phyloP scores from a whole-genome alignment of 1,140 invertebrate species.

The Temnothorax longispinosus region DNA sequence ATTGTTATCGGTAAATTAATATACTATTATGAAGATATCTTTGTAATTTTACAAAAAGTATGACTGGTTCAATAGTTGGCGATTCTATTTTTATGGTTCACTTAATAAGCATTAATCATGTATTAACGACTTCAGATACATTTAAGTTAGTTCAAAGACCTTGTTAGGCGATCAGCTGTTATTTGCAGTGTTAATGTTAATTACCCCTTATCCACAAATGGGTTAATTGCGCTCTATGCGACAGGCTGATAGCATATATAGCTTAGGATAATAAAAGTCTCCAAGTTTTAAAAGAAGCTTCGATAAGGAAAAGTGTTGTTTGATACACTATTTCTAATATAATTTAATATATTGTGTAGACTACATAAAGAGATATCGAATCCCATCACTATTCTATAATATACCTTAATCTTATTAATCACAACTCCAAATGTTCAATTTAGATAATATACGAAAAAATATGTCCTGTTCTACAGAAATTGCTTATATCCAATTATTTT shows the following conservation, averaged over 20 bases:
- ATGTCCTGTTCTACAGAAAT: background rate
- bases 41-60: slow-evolving; percentile 3
- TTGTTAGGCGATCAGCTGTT: slow-evolving; percentile 39
- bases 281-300: slow-evolving; percentile 2
- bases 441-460: background rate
- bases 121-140: background rate
- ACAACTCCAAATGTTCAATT: slow-evolving; percentile 5
- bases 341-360: background rate
- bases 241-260: slow-evolving; percentile 21
- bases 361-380: background rate
- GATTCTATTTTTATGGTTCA: slow-evolving; percentile 7
- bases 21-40: background rate
- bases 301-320: background rate
- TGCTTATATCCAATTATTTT: background rate
- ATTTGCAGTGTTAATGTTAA: slow-evolving; percentile 51
- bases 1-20: background rate
- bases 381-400: background rate
- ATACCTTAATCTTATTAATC: slow-evolving; percentile 1
- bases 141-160: slow-evolving; percentile 26
- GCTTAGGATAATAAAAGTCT: background rate
- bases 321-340: background rate
- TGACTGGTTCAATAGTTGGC: background rate
- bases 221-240: slow-evolving; percentile 51
- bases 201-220: slow-evolving; percentile 33
- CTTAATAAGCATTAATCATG: background rate